Evolutionary conservation across 2,113 vertebrate genomes (phyloP).

Genomic region (Shinisaurus crocodilurus): DNA sequence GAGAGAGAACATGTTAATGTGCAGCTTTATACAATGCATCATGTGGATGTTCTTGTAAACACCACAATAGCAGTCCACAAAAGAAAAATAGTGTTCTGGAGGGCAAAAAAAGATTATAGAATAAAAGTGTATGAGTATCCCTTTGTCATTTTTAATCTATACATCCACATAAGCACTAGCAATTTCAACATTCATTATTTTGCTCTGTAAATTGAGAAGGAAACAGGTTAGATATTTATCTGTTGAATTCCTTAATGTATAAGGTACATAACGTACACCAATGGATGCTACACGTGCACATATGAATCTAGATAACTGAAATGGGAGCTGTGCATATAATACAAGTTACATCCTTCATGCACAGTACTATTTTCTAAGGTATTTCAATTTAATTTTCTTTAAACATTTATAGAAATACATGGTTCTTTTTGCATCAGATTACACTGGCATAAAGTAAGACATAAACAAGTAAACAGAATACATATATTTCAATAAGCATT

Average conservation of each 20-base stretch:
- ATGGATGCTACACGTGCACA: background rate
- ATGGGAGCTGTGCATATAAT: background rate
- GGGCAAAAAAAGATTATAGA: background rate
- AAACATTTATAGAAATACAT: background rate
- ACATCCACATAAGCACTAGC: conserved; percentile 22
- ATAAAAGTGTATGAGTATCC: background rate
- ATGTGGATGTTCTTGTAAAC: background rate
- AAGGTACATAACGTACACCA: conserved; percentile 19
- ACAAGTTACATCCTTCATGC: background rate
- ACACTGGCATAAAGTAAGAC: background rate
- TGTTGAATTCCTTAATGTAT: background rate
- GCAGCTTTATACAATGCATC: background rate
- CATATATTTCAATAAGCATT: background rate
- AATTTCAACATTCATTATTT: conserved; percentile 50
- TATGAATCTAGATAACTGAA: conserved; percentile 18
- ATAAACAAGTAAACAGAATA: background rate
- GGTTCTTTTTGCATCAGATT: background rate
- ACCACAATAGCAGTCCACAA: background rate
- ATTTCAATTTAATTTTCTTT: background rate
- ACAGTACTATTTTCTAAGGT: background rate
- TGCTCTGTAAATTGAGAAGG: conserved; percentile 18
- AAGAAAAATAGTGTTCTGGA: background rate
- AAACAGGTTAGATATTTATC: conserved; percentile 12
- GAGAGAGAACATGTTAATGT: background rate
- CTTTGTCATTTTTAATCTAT: conserved; percentile 26